Base-by-base conservation (phyloP, 2,113 vertebrate genomes). In the Hemibagrus wyckioides region DNA sequence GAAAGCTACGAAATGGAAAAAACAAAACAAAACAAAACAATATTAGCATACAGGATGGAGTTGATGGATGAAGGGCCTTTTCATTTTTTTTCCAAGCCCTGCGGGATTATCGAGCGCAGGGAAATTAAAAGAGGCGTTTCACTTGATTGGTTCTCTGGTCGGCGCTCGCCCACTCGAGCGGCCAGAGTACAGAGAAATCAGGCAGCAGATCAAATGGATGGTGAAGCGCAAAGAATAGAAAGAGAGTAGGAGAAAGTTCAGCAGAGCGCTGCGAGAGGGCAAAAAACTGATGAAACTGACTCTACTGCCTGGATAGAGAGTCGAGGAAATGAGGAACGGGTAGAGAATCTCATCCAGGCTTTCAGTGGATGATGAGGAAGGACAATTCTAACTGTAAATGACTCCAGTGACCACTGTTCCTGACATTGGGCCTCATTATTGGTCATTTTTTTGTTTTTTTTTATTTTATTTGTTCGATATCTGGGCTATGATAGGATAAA, bases 51-150 rank as follows among this genome's bases (percentile, higher is more conserved):
- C 21, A 83, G 59, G 80, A 83, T 39, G 63, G 76, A 84, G 50
- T 75, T 73, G 39, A 84, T 21, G 77, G 36, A 84, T 69, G 87
- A 79, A 80, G 69, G 59, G 57, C 76, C 85, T 21, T 36, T 54
- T 48, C 33, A 33, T 73, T 36, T 79, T 44, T 80, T 80, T 73
- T 56, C 41, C 30, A 56, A 80, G 69, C 39, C 52, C 48, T 54
- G 56, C 6, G 14, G 71, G 57, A 48, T 85, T 87, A 80, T 85
- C n/a, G 87, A 83, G 84, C 50, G 19, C 56, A 52, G 84, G 88
- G 85, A 89, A 85, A 85, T 87, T 83, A 81, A 87, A 89, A 84
- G 85, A 89, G 86, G 52, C 65, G 84, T 73, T 83, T 85, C 71
- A 77, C 77, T 86, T 83, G 88, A 90, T 87, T 79, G 77, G 75